Conservation (phyloP, 2,113 vertebrate genomes). For the Xyrauchen texanus region DNA sequence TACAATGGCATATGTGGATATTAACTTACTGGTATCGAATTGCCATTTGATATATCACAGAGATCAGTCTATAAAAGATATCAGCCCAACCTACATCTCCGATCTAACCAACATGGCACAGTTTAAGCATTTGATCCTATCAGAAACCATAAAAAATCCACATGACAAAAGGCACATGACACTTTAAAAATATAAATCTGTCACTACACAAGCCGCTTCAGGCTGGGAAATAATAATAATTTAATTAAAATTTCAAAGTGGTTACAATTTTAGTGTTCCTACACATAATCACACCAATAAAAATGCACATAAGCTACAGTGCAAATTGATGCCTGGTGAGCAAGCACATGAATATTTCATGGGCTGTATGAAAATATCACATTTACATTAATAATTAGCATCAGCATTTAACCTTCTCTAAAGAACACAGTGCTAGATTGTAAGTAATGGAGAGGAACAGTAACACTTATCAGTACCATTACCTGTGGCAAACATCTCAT, state of each 20-base stretch:
- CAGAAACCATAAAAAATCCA: background rate
- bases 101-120: background rate
- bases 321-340: slow-evolving; percentile 60
- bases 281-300: slow-evolving; percentile 24
- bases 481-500: slow-evolving; percentile 3
- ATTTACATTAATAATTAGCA: slow-evolving; percentile 70
- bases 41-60: background rate
- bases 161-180: background rate
- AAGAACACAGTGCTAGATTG: slow-evolving; percentile 14
- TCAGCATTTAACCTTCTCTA: slow-evolving; percentile 33
- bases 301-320: slow-evolving; percentile 38
- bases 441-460: slow-evolving; percentile 24
- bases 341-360: slow-evolving; percentile 64
- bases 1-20: too few relatives aligned
- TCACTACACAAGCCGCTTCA: background rate
- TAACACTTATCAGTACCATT: slow-evolving; percentile 3
- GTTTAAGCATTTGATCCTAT: slow-evolving; percentile 13
- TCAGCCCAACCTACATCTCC: too few relatives aligned
- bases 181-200: background rate
- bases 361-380: slow-evolving; percentile 66
- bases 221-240: background rate
- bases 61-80: too few relatives aligned
- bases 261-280: background rate
- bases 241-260: background rate
- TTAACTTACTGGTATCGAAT: too few relatives aligned